Evolutionary conservation across 2,888 invertebrate genomes (phyloP), one percentile per base, ranked within the genome.

Genomic region (Spodoptera exigua): DNA sequence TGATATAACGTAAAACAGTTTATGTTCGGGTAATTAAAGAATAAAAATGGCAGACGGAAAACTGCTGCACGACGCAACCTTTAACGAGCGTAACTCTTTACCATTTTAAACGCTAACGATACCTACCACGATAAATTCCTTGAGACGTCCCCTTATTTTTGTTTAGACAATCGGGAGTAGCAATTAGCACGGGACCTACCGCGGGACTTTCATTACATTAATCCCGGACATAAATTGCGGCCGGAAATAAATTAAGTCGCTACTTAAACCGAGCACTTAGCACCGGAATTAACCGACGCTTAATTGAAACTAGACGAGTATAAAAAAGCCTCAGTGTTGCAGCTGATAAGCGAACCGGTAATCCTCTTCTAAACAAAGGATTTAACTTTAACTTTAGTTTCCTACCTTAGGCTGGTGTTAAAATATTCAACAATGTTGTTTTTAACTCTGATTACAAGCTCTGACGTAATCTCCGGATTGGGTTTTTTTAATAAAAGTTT

Each of bases 301-400:
- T 92, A 93, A 94, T 93, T 93, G 92, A 92, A 93, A 93, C 89
- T 91, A 88, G 89, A 86, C 82, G 85, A 84, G 82, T 81, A 78
- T 81, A 84, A 89, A 91, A 90, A 89, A 81, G 76, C 76, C 68
- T 65, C 75, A 71, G 76, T 82, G 81, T 79, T 81, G 74, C 81
- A 73, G 80, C 83, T 86, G 91, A 91, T 90, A 90, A 91, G 85
- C 53, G 77, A 76, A 69, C 71, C 69, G 61, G 79, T 90, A 88
- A 92, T 87, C 89, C 87, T 66, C 80, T 81, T 80, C 87, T 87
- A 89, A 92, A 90, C 90, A 90, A 89, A 79, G 86, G 86, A 85
- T 90, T 87, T 84, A 85, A 87, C 81, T 89, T 85, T 82, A 84
- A 86, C 81, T 85, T 83, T 81, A 78, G 80, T 80, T 82, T 71